Evolutionary conservation across 23 tunicate genomes (phyloP), one percentile per base, ranked within the genome.

Genomic region (Trididemnum nubilum): DNA sequence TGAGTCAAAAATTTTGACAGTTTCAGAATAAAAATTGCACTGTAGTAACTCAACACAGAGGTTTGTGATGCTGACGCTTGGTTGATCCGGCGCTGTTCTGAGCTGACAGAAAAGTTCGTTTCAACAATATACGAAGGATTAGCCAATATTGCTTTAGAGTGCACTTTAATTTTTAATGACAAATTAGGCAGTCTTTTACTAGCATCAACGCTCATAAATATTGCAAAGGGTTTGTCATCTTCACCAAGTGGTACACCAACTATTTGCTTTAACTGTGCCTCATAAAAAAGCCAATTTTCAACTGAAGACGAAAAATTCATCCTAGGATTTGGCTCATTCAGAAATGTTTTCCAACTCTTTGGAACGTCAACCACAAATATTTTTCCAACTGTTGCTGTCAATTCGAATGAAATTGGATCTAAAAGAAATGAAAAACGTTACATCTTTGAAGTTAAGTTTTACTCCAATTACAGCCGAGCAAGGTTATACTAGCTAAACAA

Each of bases 61-160:
- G 69, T 18, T 28, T 4, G n/a, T n/a, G n/a, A n/a, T n/a, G n/a
- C n/a, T 4, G 27, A 5, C 21, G 67, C 27, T n/a, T 21, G 27
- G 21, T 61, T 25, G 26, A 61, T 4, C 15, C 67, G 5, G 21
- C 4, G 67, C 29, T n/a, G 29, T 5, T 9, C 25, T 7, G 18
- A 7, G 38, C 38, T 67, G 38, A 33, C 18, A 31, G 74, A 67
- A 67, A 67, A 31, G 38, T 67, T 67, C 7, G 38, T 67, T 33
- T 67, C 74, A 2, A 67, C 74, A 33, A 67, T 12, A 33, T 67
- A 67, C 12, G 74, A 5, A 5, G 74, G 74, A 33, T 67, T 32
- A 30, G 38, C 12, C 7, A 67, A 7, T 5, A 9, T 9, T 9
- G 74, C 7, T n/a, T 67, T 67, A 30, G 74, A 67, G n/a, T 24